These are phyloP conservation scores for Pempheris klunzingeri DNA, from an alignment of 2,797 vertebrate genomes.

Conservation along the genomic window DNA sequence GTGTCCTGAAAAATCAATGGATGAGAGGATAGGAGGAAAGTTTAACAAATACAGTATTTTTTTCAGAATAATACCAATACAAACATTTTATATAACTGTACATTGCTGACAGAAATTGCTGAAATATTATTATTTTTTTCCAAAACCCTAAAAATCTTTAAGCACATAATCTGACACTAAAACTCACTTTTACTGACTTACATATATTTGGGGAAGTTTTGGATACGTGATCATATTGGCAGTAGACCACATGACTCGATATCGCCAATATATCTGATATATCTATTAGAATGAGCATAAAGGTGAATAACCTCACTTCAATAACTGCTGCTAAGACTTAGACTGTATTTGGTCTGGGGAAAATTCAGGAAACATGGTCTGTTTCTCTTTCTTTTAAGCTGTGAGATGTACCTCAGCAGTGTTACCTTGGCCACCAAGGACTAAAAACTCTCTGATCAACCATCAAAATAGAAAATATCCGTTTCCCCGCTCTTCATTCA, in stretches of 20 bases:
- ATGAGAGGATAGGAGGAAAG: slow-evolving; percentile 20
- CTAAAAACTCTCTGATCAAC: slow-evolving; percentile 70
- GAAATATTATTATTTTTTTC: neutral
- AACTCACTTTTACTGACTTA: neutral
- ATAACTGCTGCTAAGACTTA: slow-evolving; percentile 2
- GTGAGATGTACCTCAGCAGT: slow-evolving; percentile 33
- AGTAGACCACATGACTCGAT: neutral
- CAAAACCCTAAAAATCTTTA: neutral
- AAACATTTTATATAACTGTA: neutral
- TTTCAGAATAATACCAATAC: neutral
- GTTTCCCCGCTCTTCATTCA: slow-evolving; percentile 48
- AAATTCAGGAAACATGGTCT: slow-evolving; percentile 42
- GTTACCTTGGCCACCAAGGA: slow-evolving; percentile 61
- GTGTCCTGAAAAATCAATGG: slow-evolving; percentile 86
- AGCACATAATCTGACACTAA: neutral
- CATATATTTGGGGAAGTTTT: neutral
- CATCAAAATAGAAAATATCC: slow-evolving; percentile 74
- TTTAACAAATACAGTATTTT: slow-evolving; percentile 4
- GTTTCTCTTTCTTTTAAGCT: slow-evolving; percentile 45
- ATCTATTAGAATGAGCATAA: neutral
- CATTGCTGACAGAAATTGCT: neutral
- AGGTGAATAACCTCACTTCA: neutral
- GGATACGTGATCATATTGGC: neutral
- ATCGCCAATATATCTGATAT: neutral
- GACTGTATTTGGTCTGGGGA: slow-evolving; percentile 28